Evolutionary conservation across 2,113 vertebrate genomes (phyloP).

Genomic region (Craseonycteris thonglongyai): DNA sequence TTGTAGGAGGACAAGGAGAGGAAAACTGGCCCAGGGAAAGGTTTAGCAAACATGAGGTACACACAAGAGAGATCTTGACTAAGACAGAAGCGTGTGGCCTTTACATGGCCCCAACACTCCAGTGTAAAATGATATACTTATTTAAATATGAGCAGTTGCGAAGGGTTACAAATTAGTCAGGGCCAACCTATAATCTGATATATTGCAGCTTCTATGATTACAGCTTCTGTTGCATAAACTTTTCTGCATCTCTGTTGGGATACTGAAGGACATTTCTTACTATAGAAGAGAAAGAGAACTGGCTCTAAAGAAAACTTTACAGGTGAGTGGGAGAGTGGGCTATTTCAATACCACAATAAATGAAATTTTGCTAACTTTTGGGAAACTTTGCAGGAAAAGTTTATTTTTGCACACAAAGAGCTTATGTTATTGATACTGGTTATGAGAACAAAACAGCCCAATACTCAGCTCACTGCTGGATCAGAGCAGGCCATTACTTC

Average conservation of each 20-base stretch:
- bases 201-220: neutral
- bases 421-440: neutral
- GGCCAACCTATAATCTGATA: neutral
- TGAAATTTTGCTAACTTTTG: neutral
- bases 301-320: slow-evolving; percentile 76
- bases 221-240: neutral
- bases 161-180: neutral
- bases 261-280: slow-evolving; percentile 80
- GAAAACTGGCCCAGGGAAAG: neutral
- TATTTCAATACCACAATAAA: neutral
- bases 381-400: neutral
- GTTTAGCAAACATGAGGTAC: neutral
- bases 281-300: slow-evolving; percentile 81
- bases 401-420: neutral
- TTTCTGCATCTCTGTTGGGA: slow-evolving; percentile 77
- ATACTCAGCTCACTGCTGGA: neutral
- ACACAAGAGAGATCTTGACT: neutral
- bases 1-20: neutral
- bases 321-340: slow-evolving; percentile 57
- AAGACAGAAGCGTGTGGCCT: neutral
- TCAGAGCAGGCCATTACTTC: neutral
- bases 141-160: neutral
- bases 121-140: neutral
- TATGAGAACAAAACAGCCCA: neutral
- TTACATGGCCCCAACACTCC: neutral